Evolutionary conservation across 2,797 vertebrate species (phyloP), one percentile per base, ranked within the genome.

Genomic region (Thripadectes ignobilis): DNA sequence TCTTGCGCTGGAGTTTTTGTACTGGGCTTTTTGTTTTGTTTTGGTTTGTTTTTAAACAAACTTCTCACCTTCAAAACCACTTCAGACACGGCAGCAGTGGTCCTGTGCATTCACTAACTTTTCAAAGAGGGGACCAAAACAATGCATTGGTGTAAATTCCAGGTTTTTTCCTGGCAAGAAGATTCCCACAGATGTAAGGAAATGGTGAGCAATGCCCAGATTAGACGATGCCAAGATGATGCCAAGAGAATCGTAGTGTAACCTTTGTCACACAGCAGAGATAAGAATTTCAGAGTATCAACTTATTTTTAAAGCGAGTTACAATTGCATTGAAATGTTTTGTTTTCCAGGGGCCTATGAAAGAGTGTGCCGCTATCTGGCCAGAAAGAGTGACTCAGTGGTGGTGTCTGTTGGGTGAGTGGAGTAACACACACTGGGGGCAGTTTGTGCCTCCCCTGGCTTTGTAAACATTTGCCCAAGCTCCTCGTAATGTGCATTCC

Each of bases 381-480:
- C 98, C 84, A 97, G 95, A 94, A 96, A 98, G 68, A 98, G 95
- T 29, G 96, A 97, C 39, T 98, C 99, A 0, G 98, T 98, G 34
- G 98, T 99, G 69, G 97, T 99, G 61, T 98, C 98, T 79, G 98
- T 99, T 21, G 98, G 98, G 99, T 99, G 97, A 97, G 97, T 96
- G 76, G n/a, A 30, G 7, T 61, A 24, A 12, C 54, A 55, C 34
- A 27, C 12, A 5, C 7, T 3, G 4, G 4, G 21, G n/a, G 49
- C 6, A 46, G 9, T 32, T 32, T 21, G 18, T 45, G 32, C 65
- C 66, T 74, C 62, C 74, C 18, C 41, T 29, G 12, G 17, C 2
- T 66, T 19, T 68, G 14, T 19, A 34, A 52, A 21, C 45, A 58
- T 78, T 59, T 10, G 41, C 21, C 45, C 71, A 61, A 9, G 24